Evolutionary conservation across 30 jellyfish, hydroid and myxozoan genomes (phyloP).

Genomic region (Clytia hemisphaerica): DNA sequence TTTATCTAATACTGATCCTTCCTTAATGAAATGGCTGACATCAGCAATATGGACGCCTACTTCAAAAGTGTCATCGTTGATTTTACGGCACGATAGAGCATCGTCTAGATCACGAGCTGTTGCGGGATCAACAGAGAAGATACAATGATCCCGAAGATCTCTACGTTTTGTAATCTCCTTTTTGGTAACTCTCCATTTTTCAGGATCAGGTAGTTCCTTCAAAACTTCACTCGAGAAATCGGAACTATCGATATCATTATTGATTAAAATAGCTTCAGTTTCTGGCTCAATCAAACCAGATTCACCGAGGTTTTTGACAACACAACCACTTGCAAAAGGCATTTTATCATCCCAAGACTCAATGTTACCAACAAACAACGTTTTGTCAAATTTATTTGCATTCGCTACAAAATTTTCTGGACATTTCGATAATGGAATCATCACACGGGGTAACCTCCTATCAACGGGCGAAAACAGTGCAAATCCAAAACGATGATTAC

Average conservation of each 20-base stretch:
- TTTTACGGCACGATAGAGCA: slow-evolving; percentile 46
- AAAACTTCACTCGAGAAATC: slow-evolving; percentile 40
- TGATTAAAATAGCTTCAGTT: slow-evolving; percentile 44
- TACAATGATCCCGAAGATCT: slow-evolving; percentile 55
- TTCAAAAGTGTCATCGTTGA: slow-evolving; percentile 47
- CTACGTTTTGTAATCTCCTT: slow-evolving; percentile 35
- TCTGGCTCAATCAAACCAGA: slow-evolving; percentile 67
- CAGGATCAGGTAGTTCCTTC: slow-evolving; percentile 41
- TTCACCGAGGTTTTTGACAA: slow-evolving; percentile 51
- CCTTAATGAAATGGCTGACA: slow-evolving; percentile 63
- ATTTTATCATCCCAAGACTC: slow-evolving; percentile 45
- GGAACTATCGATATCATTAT: slow-evolving; percentile 30
- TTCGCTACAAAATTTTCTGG: slow-evolving; percentile 26
- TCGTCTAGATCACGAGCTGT: slow-evolving; percentile 86
- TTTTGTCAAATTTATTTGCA: slow-evolving; percentile 47
- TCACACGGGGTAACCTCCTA: slow-evolving; percentile 37
- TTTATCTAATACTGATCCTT: slow-evolving; percentile 46
- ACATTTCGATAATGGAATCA: slow-evolving; percentile 32
- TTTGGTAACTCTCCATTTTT: slow-evolving; percentile 55
- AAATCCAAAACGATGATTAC: slow-evolving; percentile 28
- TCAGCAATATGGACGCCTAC: slow-evolving; percentile 94
- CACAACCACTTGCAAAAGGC: slow-evolving; percentile 53
- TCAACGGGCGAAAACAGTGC: slow-evolving; percentile 49
- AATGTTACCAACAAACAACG: slow-evolving; percentile 41
- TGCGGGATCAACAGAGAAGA: slow-evolving; percentile 76